A percentile compares a stretch with the other conserved stretches of the same genome.
These are phyloP conservation scores for Acanthosepion esculentum DNA, from an alignment of 2,888 invertebrate genomes.

Conservation along the genomic window DNA sequence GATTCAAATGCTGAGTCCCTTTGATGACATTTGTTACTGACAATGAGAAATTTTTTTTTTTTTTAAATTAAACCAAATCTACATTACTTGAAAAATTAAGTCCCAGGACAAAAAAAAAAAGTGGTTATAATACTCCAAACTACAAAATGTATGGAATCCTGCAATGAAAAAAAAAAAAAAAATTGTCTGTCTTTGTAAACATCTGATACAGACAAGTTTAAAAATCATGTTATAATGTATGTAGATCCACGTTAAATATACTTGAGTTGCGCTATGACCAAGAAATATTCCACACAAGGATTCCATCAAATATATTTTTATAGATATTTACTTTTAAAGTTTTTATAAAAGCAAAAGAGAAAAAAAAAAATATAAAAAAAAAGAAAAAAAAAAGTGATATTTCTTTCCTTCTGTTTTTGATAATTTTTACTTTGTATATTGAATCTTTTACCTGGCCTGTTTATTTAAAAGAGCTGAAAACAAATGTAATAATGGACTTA, in stretches of 20 bases:
- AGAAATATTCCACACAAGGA: not conserved
- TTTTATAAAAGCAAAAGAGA: not conserved
- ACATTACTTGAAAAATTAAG: too few species aligned
- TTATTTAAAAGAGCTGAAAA: too few species aligned
- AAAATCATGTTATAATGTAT: not conserved
- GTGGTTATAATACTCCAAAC: not conserved
- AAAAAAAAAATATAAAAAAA: not conserved
- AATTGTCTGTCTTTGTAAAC: not conserved
- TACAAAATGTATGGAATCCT: not conserved
- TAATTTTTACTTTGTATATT: not conserved
- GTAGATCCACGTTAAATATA: not conserved
- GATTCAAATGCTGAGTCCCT: not conserved
- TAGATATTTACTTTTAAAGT: not conserved
- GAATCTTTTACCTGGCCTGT: too few species aligned
- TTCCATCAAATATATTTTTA: constrained; percentile 10
- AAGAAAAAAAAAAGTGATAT: not conserved
- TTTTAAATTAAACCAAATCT: too few species aligned
- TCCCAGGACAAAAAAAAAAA: not conserved
- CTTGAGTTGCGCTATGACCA: not conserved
- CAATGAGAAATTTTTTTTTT: not conserved
- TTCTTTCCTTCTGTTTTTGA: not conserved
- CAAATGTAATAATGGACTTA: too few species aligned
- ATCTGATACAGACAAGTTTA: not conserved
- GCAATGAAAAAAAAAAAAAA: not conserved
- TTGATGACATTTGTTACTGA: not conserved